Evolutionary conservation across 1,140 invertebrate genomes (phyloP), one percentile per base, ranked within the genome.

Genomic region (Centruroides vittatus): DNA sequence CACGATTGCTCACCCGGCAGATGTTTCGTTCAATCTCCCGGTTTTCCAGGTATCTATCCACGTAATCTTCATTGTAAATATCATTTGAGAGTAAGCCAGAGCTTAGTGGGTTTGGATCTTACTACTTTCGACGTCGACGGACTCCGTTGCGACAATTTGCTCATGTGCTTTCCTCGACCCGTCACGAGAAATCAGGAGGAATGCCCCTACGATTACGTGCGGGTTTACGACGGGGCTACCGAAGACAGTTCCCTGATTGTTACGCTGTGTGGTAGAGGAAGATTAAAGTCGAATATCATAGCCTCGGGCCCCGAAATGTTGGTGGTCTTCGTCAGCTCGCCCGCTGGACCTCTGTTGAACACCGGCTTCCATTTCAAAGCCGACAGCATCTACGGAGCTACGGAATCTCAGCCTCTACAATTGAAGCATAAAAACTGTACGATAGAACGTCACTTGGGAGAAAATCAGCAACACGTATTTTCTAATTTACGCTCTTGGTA

Each of bases 251-350:
- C 86, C 2, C 81, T 90, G 9, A 93, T 94, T 63, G 89, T 89
- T 3, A 90, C 87, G 3, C 92, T 94, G 70, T 93, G 90, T 70
- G 90, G 91, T 5, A 88, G 93, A 82, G 90, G 90, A 35, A 89
- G 92, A 72, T 92, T 93, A 68, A 90, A 89, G 0, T 92, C 90
- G 75, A 91, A 89, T 63, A 93, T 94, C 66, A 91, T 93, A 65
- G 90, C 61, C 7, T 92, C 89, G 11, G 88, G 88, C 12, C 83
- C 87, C 62, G 87, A 92, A 68, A 78, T 94, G 59, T 89, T 89
- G 69, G 88, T 94, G 4, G 89, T 93, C 71, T 94, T 93, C 70
- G 84, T 93, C 23, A 90, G 86, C 5, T 93, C 90, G 3, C 82
- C 86, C 47, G 90, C 90, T 63, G 74, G 70, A 4, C 67, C 63